These are phyloP conservation scores for Rousettus madagascariensis DNA, from an alignment of 2,797 vertebrate genomes.

Conservation along the genomic window DNA sequence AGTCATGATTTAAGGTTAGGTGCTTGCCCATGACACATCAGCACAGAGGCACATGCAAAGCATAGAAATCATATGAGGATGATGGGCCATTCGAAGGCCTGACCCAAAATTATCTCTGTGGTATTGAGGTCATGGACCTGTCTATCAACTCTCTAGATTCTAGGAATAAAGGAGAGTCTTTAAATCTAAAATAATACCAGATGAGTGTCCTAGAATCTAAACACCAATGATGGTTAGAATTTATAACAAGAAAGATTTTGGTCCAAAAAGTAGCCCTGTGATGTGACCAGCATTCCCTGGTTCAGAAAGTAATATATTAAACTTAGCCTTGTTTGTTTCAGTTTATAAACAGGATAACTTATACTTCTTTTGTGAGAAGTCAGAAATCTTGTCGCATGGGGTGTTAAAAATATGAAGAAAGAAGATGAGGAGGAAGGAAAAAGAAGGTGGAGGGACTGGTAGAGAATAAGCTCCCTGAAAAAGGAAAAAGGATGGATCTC, in stretches of 20 bases:
- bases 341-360: neutral
- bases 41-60: neutral
- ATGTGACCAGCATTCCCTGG: neutral
- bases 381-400: neutral
- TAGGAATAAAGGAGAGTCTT: neutral
- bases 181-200: neutral
- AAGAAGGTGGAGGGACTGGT: rapidly evolving
- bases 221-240: neutral
- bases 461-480: neutral
- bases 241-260: neutral
- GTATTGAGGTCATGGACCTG: slow-evolving; percentile 27
- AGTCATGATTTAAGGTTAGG: slow-evolving; percentile 61
- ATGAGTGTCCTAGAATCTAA: neutral
- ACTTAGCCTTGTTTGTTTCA: neutral
- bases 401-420: neutral
- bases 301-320: neutral
- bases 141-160: neutral
- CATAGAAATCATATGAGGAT: slow-evolving; percentile 9
- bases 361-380: neutral
- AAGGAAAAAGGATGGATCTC: neutral
- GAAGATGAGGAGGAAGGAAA: neutral
- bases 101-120: neutral
- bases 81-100: neutral
- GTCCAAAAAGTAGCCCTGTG: neutral
- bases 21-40: neutral